Conservation (phyloP, 2,888 invertebrate species). For the Serrognathus titanus region DNA sequence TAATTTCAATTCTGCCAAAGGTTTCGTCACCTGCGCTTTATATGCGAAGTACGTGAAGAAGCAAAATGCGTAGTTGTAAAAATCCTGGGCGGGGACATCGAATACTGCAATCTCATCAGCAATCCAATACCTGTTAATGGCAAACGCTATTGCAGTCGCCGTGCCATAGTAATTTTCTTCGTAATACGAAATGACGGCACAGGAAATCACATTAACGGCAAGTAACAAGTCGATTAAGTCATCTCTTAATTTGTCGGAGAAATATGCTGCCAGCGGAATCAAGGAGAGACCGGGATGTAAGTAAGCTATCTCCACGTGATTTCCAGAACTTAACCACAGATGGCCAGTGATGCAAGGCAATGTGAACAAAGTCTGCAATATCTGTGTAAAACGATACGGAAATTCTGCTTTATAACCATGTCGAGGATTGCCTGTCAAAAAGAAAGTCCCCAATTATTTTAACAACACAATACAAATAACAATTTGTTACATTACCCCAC, state of each 20-base stretch:
- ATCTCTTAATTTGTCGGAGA: constrained; percentile 24
- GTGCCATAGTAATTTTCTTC: constrained; percentile 39
- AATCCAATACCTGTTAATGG: constrained; percentile 39
- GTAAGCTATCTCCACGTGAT: constrained; percentile 13
- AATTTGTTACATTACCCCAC: constrained; percentile 34
- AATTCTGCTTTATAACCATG: constrained; percentile 35
- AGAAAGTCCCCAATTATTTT: background rate
- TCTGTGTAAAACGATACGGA: constrained; percentile 33
- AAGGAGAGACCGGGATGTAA: constrained; percentile 26
- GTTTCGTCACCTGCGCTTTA: constrained; percentile 28
- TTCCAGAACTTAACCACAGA: constrained; percentile 18
- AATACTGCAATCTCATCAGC: constrained; percentile 33
- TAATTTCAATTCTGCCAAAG: background rate
- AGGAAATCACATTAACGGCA: constrained; percentile 32
- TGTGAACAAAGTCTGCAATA: constrained; percentile 30
- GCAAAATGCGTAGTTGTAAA: constrained; percentile 45
- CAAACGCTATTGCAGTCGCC: constrained; percentile 33
- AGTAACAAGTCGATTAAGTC: constrained; percentile 33
- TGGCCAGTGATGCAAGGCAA: constrained; percentile 25
- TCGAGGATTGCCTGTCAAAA: constrained; percentile 39
- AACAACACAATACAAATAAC: background rate
- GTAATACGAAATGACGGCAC: constrained; percentile 33
- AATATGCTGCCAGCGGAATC: constrained; percentile 32
- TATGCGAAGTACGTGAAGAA: constrained; percentile 43
- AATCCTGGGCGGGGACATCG: constrained; percentile 41